Evolutionary conservation across 2,888 invertebrate species (phyloP).

Genomic region (Latheticus oryzae): DNA sequence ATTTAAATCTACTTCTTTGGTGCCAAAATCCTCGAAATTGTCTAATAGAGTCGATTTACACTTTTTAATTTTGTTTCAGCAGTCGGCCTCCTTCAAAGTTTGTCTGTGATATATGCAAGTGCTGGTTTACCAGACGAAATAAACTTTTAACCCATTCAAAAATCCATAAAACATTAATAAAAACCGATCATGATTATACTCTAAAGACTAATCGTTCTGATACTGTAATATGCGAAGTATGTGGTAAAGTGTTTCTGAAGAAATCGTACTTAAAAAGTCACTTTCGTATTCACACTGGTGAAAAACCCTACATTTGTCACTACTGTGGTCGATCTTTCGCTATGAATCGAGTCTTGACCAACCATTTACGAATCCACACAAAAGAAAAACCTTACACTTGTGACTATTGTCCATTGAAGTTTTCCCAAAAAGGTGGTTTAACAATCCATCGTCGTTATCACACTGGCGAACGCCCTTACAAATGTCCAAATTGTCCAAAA

Average conservation of each 20-base stretch:
- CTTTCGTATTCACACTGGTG: constrained; percentile 53
- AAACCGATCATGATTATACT: constrained; percentile 48
- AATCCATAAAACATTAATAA: neutral
- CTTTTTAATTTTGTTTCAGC: too few species aligned
- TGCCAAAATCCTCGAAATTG: too few species aligned
- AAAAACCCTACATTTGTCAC: constrained; percentile 51
- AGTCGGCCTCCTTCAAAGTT: too few species aligned
- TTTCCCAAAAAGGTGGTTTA: constrained; percentile 18
- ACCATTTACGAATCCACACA: constrained; percentile 62
- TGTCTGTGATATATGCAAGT: too few species aligned
- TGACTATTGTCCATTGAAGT: constrained; percentile 53
- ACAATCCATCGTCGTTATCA: constrained; percentile 56
- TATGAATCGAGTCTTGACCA: neutral
- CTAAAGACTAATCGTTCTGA: constrained; percentile 55
- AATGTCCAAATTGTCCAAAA: constrained; percentile 51
- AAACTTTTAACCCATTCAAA: too few species aligned
- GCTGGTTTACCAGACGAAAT: too few species aligned
- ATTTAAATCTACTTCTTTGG: too few species aligned
- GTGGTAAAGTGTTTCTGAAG: constrained; percentile 49
- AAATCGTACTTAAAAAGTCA: constrained; percentile 51
- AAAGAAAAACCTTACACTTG: constrained; percentile 62
- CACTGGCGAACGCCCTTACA: constrained; percentile 58
- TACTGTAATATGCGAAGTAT: constrained; percentile 50
- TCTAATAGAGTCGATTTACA: too few species aligned
- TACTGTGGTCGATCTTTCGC: neutral